A percentile compares a stretch with the other conserved stretches of the same genome.
Evolutionary conservation across 2,113 vertebrate species (phyloP).

Genomic region (Corythoichthys haematopterus): DNA sequence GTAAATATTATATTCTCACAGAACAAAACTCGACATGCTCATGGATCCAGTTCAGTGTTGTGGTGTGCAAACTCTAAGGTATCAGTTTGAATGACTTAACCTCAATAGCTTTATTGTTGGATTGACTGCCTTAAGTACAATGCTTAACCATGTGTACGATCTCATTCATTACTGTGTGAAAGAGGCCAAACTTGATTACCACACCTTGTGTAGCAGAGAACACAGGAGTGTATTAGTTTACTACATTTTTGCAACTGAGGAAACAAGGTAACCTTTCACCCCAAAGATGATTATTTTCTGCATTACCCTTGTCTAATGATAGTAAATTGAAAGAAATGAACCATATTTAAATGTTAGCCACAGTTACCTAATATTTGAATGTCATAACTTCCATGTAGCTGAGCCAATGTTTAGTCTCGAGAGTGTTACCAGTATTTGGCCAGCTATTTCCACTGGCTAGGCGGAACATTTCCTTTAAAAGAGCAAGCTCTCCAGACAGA

Average conservation of each 20-base stretch:
- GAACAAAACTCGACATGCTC: slow-evolving; percentile 25
- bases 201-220: slow-evolving; percentile 10
- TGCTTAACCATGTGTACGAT: slow-evolving; percentile 23
- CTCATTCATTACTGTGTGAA: slow-evolving; percentile 9
- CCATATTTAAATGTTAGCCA: slow-evolving; percentile 7
- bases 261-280: slow-evolving; percentile 10
- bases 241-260: neutral
- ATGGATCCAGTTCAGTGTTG: slow-evolving; percentile 21
- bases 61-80: slow-evolving; percentile 33
- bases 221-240: slow-evolving; percentile 5
- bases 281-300: slow-evolving; percentile 17
- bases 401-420: slow-evolving; percentile 44
- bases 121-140: slow-evolving; percentile 11
- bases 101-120: slow-evolving; percentile 39
- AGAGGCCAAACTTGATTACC: slow-evolving; percentile 23
- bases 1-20: slow-evolving; percentile 8
- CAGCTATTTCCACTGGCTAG: slow-evolving; percentile 57
- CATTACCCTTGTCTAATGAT: slow-evolving; percentile 18
- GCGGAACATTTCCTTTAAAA: slow-evolving; percentile 26
- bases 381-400: slow-evolving; percentile 57
- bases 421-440: slow-evolving; percentile 31
- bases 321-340: neutral
- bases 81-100: slow-evolving; percentile 24
- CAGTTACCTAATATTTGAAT: slow-evolving; percentile 55
- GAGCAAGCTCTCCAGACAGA: slow-evolving; percentile 48